A percentile compares a stretch with the other conserved stretches of the same genome.
These are phyloP conservation scores for Stegana nigrithorax DNA, from an alignment of 2,888 invertebrate species.

Conservation along the genomic window DNA sequence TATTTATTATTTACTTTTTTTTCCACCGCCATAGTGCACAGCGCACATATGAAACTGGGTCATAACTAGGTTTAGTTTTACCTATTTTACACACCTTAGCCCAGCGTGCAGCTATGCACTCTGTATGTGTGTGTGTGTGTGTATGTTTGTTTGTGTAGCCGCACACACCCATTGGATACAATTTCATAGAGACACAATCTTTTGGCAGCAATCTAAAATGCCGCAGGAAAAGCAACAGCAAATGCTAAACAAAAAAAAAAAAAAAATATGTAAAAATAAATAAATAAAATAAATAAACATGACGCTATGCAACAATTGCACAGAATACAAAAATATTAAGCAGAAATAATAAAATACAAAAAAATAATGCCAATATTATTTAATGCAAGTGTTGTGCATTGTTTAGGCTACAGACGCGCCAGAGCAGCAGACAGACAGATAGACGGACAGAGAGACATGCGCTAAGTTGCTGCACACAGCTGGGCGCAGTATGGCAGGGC, in stretches of 20 bases:
- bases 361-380: too few species aligned
- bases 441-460: background rate
- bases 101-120: background rate
- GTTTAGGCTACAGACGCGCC: background rate
- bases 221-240: constrained; percentile 15
- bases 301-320: too few species aligned
- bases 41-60: too few species aligned
- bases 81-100: constrained; percentile 6
- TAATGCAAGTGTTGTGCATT: constrained; percentile 14
- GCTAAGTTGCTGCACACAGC: background rate
- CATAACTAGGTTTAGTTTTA: background rate
- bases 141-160: too few species aligned
- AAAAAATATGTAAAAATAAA: background rate
- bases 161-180: constrained; percentile 23
- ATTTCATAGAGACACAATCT: constrained; percentile 33
- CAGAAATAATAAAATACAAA: too few species aligned
- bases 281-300: background rate
- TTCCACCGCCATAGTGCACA: too few species aligned
- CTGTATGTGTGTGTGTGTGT: too few species aligned
- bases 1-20: too few species aligned
- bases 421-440: background rate
- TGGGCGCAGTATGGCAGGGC: background rate
- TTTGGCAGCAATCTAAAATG: constrained; percentile 26
- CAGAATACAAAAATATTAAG: background rate
- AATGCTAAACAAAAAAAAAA: background rate